These are phyloP conservation scores for Sciurus niger DNA, from an alignment of 2,113 vertebrate genomes.

Conservation along the genomic window DNA sequence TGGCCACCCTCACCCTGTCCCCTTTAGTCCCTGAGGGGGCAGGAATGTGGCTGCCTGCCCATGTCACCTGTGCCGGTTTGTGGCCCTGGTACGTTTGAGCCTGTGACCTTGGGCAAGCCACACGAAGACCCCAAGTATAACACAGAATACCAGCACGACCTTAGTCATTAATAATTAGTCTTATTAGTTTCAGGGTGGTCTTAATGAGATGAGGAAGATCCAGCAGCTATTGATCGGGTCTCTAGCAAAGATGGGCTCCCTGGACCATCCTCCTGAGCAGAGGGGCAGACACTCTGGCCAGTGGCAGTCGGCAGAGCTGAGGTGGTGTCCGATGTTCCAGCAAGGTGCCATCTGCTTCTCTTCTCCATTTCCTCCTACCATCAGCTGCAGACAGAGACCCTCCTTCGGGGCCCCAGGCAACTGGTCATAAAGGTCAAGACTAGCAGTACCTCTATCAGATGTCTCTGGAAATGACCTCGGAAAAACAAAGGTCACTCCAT, in stretches of 20 bases:
- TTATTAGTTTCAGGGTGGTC: neutral
- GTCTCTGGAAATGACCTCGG: neutral
- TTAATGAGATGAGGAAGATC: no score
- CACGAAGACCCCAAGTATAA: neutral
- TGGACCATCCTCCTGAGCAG: neutral
- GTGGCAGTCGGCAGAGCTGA: no score
- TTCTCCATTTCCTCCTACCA: neutral
- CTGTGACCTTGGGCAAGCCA: neutral
- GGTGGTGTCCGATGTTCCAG: neutral
- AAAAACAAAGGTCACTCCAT: neutral
- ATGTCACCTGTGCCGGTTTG: no score
- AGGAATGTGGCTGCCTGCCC: neutral
- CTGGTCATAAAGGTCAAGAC: neutral
- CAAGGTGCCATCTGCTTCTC: accelerated
- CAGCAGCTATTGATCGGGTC: accelerated
- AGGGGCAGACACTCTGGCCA: no score
- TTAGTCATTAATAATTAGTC: neutral
- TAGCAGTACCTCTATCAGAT: neutral
- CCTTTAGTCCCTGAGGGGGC: neutral
- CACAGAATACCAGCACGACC: neutral
- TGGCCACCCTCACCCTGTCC: neutral
- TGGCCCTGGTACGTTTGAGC: neutral
- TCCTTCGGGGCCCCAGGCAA: accelerated
- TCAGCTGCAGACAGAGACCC: neutral
- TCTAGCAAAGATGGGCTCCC: accelerated